Evolutionary conservation across 2,113 vertebrate species (phyloP).

Genomic region (Pluvianellus socialis): DNA sequence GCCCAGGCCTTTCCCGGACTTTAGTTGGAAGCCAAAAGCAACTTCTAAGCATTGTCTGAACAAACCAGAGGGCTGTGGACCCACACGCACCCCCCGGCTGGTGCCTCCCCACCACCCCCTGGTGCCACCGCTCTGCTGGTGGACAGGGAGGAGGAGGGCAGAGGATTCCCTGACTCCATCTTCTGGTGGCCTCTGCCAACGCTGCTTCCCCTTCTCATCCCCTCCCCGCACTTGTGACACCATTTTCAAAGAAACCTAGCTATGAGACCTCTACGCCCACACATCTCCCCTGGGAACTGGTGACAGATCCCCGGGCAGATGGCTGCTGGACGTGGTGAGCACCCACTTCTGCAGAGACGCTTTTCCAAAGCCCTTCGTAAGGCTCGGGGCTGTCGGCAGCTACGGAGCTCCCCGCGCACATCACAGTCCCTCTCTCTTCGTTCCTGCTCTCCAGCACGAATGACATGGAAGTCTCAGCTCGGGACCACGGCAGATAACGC

Average conservation of each 20-base stretch:
- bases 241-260: not conserved
- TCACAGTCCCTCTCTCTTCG: not conserved
- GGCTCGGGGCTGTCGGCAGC: not conserved
- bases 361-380: not conserved
- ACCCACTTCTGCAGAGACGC: not conserved
- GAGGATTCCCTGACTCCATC: not conserved
- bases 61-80: not conserved
- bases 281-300: not conserved
- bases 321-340: not conserved
- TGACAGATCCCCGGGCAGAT: not conserved
- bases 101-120: not conserved
- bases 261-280: not conserved
- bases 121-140: too few species aligned
- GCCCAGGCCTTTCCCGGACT: not conserved
- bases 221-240: not conserved
- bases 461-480: not conserved
- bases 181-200: not conserved
- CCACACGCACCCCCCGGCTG: accelerated
- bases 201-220: not conserved
- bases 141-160: not conserved
- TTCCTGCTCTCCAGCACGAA: not conserved
- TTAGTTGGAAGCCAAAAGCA: not conserved
- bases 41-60: not conserved
- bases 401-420: not conserved
- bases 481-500: accelerated